Base-by-base conservation (phyloP, 2,113 vertebrate genomes). In the Dipodomys merriami region DNA sequence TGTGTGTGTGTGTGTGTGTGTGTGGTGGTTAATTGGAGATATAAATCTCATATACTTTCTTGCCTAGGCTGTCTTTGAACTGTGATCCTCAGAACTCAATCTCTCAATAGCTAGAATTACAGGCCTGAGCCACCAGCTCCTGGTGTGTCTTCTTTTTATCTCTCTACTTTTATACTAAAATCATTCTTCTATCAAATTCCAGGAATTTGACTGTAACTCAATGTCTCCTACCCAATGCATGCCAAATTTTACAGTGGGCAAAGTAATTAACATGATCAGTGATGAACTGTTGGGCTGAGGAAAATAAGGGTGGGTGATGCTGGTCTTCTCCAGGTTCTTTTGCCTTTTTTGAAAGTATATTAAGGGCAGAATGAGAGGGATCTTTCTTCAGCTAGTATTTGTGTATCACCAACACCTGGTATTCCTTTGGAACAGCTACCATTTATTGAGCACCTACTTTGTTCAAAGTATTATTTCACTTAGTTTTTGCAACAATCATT, bases 381-480 rank as follows among this genome's bases (percentile, higher is more conserved):
- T 35, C 18, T 11, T 94, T 86, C 68, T 60, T 62, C 30, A 93
- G 46, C n/a, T 91, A 80, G 11, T n/a, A 49, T 29, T 64, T 9
- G 2, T 86, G n/a, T 35, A 35, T 86, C 7, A 68, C 7, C 53
- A 77, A 30, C 25, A 62, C 33, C 19, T 57, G 53, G n/a, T 7
- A 73, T 94, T 92, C 16, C 44, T 87, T 33, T 76, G 46, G 62
- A 53, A 33, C 23, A 69, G 11, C 60, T 84, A 12, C 62, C 22
- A 79, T 80, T 95, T 72, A 76, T 60, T 60, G 67, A 87, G 20
- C 6, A 90, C 6, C 30, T 74, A 73, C 13, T 86, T 11, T 80
- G 39, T 91, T 95, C 30, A 84, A 64, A 94, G 72, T 81, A 77
- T 82, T 78, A 57, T 91, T 95, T 86, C 23, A 39, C 68, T 76